Percentiles rank a stretch among this genome's conserved stretches.
These are phyloP conservation scores for Aphelocoma coerulescens DNA, from an alignment of 2,113 vertebrate species.

Conservation along the genomic window DNA sequence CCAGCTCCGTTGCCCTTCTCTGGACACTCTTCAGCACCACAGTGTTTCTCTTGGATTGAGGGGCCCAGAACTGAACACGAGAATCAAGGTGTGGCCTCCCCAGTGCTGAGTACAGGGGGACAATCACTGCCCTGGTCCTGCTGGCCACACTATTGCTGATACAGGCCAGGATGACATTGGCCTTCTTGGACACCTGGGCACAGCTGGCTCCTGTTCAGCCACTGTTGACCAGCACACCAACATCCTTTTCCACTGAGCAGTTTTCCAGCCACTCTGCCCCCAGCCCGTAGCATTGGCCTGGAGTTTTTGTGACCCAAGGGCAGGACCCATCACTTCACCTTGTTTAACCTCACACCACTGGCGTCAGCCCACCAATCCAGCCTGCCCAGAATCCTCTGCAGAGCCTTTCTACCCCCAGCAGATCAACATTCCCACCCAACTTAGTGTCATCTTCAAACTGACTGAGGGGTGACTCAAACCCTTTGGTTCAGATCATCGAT, in stretches of 20 bases:
- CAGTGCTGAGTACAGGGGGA: background rate
- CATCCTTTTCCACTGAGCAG: background rate
- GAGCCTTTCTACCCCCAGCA: background rate
- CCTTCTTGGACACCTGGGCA: background rate
- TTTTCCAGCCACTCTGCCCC: background rate
- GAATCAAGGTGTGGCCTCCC: background rate
- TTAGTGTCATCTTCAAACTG: background rate
- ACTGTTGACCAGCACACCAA: accelerated
- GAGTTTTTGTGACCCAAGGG: background rate
- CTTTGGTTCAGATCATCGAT: background rate
- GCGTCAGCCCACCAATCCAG: background rate
- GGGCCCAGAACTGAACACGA: too few relatives aligned
- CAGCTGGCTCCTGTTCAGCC: background rate
- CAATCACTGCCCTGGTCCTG: background rate
- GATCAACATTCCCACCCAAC: background rate
- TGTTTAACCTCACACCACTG: background rate
- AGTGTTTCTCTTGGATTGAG: too few relatives aligned
- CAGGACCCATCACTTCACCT: background rate
- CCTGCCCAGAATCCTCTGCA: background rate
- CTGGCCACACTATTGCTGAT: background rate
- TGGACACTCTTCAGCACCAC: accelerated
- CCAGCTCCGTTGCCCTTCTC: background rate
- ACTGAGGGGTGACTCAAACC: background rate
- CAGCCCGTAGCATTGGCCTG: background rate
- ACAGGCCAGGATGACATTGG: background rate